Percentiles rank a stretch among this genome's conserved stretches.
phyloP scores from a whole-genome alignment of 2,888 invertebrate species.

The Hydroisotoma schaefferi region DNA sequence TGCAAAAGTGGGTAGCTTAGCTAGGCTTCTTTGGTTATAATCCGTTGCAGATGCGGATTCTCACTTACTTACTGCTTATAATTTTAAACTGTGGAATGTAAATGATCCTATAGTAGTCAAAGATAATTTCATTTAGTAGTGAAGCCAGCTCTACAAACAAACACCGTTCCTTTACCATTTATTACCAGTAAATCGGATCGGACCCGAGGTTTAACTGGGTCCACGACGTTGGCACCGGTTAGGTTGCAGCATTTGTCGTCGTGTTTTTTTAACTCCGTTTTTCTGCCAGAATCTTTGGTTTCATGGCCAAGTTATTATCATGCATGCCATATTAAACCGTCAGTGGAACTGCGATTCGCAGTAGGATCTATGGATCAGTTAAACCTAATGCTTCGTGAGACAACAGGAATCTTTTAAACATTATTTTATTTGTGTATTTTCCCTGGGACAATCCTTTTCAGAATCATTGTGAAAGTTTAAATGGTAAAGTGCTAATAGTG shows the following conservation, averaged over 20 bases:
- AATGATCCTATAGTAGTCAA: slow-evolving; percentile 3
- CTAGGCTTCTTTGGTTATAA: slow-evolving; percentile 1
- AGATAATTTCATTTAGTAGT: background rate
- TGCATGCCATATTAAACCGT: no score
- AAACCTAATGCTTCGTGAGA: no score
- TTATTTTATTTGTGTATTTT: no score
- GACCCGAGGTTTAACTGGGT: background rate
- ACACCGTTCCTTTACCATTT: background rate
- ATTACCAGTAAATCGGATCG: background rate
- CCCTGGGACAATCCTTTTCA: no score
- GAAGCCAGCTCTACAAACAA: background rate
- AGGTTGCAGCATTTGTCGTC: background rate
- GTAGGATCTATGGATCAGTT: no score
- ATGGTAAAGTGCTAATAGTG: no score
- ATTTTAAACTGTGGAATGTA: background rate
- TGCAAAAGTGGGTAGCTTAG: no score
- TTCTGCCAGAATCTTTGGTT: background rate
- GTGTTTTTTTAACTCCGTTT: background rate
- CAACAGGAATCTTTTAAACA: no score
- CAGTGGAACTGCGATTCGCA: no score
- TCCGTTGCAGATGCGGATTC: background rate
- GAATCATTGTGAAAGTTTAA: no score
- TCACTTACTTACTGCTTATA: background rate
- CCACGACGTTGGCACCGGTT: background rate
- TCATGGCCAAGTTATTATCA: background rate